A percentile compares a stretch with the other conserved stretches of the same genome.
Evolutionary conservation across 2,797 vertebrate genomes (phyloP).

Genomic region (Megalops cyprinoides): DNA sequence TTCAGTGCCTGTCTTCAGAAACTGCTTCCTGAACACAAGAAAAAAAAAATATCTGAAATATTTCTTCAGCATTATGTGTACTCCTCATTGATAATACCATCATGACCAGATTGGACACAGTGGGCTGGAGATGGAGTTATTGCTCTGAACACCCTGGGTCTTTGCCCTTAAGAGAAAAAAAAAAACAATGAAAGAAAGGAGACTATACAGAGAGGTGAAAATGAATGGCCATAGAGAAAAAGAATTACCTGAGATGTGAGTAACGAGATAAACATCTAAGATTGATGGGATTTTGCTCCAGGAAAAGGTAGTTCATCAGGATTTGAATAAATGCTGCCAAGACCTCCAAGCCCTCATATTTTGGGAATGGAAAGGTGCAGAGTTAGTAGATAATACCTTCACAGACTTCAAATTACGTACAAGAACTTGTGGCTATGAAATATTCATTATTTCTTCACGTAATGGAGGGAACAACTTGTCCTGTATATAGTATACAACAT

Average conservation of each 20-base stretch:
- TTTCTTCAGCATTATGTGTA: not conserved
- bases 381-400: not conserved
- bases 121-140: not conserved
- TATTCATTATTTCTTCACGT: not conserved
- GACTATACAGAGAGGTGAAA: not conserved
- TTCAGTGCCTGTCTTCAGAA: too few relatives aligned
- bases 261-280: constrained; percentile 41
- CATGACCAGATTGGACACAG: not conserved
- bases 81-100: not conserved
- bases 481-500: too few relatives aligned
- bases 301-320: constrained; percentile 31
- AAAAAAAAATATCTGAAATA: not conserved
- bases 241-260: not conserved
- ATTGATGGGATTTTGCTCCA: constrained; percentile 34
- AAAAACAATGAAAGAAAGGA: not conserved
- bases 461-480: constrained; percentile 10
- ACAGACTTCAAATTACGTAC: not conserved
- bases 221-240: constrained; percentile 14
- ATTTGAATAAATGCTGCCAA: constrained; percentile 17
- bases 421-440: constrained; percentile 19
- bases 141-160: too few relatives aligned
- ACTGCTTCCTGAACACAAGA: not conserved
- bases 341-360: not conserved
- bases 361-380: not conserved
- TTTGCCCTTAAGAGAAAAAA: not conserved